Evolutionary conservation across 2,888 invertebrate genomes (phyloP), one percentile per base, ranked within the genome.

Genomic region (Limnephilus marmoratus): DNA sequence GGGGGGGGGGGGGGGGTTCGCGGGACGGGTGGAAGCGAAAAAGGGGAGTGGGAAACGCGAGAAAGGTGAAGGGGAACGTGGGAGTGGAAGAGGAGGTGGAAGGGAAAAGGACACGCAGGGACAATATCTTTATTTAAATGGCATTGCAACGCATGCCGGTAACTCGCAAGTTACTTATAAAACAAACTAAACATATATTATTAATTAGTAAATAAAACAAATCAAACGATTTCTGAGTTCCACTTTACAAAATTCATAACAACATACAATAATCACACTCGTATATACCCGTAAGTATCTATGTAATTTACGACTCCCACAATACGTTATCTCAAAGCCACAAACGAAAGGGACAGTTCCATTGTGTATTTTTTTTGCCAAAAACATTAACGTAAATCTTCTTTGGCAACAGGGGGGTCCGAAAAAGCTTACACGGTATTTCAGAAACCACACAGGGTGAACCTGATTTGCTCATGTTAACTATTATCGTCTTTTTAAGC

Each of bases 371-470:
- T 80, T 37, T 89, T 89, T 81, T n/a, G 88, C 18, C 81, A 80
- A 89, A 87, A 89, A 89, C 88, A 89, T 81, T 80, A n/a, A 37
- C 88, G 37, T 89, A 81, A 80, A 81, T 89, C 81, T 89, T 49
- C 41, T 80, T 80, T 37, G 37, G 34, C 41, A 11, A 41, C 88
- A 80, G 88, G 88, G 88, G 37, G 88, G 88, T 80, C 88, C n/a
- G n/a, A 18, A 80, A 89, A 24, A 89, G 29, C 37, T 89, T 89
- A 34, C 81, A 89, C 88, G 37, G 24, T 81, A n/a, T 80, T 80
- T 89, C 0, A 81, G 29, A 89, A 88, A 68, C 88, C 88, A 88
- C 80, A 89, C 82, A 90, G 24, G 82, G 15, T 81, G 82, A 91
- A 49, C 31, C 49, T 31, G 29, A 31, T 91, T 87, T 81, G 41